Percentiles rank a stretch among this genome's conserved stretches.
phyloP scores from a whole-genome alignment of 2,888 invertebrate species.

The Harpagoxenus sublaevis region DNA sequence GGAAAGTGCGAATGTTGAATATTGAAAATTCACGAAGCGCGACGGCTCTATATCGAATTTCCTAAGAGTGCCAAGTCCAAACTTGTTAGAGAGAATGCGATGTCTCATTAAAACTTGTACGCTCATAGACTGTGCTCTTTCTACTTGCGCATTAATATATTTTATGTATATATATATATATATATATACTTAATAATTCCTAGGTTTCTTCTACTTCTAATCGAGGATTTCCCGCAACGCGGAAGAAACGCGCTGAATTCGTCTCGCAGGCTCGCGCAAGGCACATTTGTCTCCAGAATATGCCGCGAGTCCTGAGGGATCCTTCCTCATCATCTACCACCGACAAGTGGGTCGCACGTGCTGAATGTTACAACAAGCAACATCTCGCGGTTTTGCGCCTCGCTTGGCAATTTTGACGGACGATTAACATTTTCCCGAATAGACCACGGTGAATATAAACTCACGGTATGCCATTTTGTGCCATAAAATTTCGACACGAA shows the following conservation, averaged over 20 bases:
- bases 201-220: not conserved
- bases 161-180: too few relatives aligned
- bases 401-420: constrained; percentile 48
- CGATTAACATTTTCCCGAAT: constrained; percentile 47
- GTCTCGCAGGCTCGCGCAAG: constrained; percentile 41
- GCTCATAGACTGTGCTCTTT: not conserved
- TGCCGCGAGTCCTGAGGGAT: constrained; percentile 50
- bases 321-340: constrained; percentile 53
- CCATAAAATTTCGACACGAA: not conserved
- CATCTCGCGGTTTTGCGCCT: constrained; percentile 56
- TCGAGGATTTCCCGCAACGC: not conserved
- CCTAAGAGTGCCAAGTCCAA: not conserved
- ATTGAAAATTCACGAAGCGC: not conserved
- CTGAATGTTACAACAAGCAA: constrained; percentile 64
- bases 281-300: constrained; percentile 65
- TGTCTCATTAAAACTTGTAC: not conserved
- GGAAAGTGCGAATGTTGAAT: not conserved
- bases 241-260: constrained; percentile 29
- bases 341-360: constrained; percentile 72
- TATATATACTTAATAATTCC: not conserved
- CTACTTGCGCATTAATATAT: not conserved
- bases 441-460: constrained; percentile 37
- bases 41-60: not conserved
- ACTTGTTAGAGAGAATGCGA: not conserved
- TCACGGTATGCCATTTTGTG: constrained; percentile 4